Evolutionary conservation across 2,113 vertebrate species (phyloP), one percentile per base, ranked within the genome.

Genomic region (Guaruba guarouba): DNA sequence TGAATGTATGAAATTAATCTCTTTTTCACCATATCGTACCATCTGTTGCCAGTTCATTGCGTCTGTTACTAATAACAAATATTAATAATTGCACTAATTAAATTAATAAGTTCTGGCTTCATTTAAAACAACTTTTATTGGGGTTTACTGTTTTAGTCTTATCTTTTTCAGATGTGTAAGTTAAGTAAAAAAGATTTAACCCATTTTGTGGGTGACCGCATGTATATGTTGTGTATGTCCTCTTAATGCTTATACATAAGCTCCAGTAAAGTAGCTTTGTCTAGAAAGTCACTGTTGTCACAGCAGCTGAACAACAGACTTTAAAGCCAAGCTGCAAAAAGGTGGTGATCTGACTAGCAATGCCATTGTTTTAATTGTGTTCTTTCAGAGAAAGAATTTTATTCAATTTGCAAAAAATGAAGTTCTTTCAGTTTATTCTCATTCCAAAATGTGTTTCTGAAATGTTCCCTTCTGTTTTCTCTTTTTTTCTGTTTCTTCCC

Each of bases 11-110:
- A 96, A 93, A 96, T 97, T 82, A 82, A 96, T 95, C 90, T 96
- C 92, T 82, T 84, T 87, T 93, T 89, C 81, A 35, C 91, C 66
- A 44, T 43, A 86, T 76, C 81, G 4, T 59, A 87, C 96, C 96
- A 96, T 97, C 96, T 97, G 96, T 24, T 96, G 96, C 83, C 93
- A 95, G 93, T 66, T 96, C 86, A 31, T 10, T 94, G 67, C 13
- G 4, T 51, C 96, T 93, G 80, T 89, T 96, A 68, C 86, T 94
- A 93, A 96, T 89, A 96, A 95, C 95, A 96, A 94, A 90, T 95
- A 86, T 92, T 96, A 96, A 96, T 92, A 18, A 89, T 94, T 89
- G 37, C 12, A 73, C 82, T 94, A 89, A 95, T 92, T 77, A 76
- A 89, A 97, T 97, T 94, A 96, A 95, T 96, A 82, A 11, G 10